A percentile compares a stretch with the other conserved stretches of the same genome.
These are phyloP conservation scores for Diplodus puntazzo DNA, from an alignment of 2,797 vertebrate genomes.

Conservation along the genomic window DNA sequence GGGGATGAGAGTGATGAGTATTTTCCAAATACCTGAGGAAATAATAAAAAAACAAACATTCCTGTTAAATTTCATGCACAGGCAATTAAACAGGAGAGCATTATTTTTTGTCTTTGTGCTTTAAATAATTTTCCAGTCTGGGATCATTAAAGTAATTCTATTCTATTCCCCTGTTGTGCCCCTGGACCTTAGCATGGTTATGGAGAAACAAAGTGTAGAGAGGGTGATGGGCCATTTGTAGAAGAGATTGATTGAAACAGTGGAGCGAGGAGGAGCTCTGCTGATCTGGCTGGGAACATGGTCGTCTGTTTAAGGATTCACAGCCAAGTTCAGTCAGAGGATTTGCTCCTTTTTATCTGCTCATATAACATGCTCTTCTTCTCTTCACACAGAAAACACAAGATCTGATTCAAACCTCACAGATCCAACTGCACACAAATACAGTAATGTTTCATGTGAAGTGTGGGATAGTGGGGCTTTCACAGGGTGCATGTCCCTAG, in stretches of 20 bases:
- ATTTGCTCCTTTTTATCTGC: slow-evolving; percentile 34
- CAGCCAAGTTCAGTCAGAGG: slow-evolving; percentile 18
- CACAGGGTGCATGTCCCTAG: slow-evolving; percentile 47
- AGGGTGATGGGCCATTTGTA: slow-evolving; percentile 37
- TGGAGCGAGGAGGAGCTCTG: background rate
- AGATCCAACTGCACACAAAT: slow-evolving; percentile 5
- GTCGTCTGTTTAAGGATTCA: slow-evolving; percentile 37
- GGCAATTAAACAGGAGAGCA: slow-evolving; percentile 38
- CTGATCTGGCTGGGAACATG: slow-evolving; percentile 26
- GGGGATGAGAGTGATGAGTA: slow-evolving; percentile 37
- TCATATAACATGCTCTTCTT: slow-evolving; percentile 23
- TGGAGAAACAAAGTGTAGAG: slow-evolving; percentile 24
- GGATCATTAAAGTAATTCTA: too few species aligned
- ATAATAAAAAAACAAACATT: background rate
- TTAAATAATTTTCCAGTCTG: too few species aligned
- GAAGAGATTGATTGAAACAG: slow-evolving; percentile 28
- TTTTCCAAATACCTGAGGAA: slow-evolving; percentile 44
- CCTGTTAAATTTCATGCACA: slow-evolving; percentile 33
- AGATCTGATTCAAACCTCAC: slow-evolving; percentile 10
- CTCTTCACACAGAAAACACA: slow-evolving; percentile 13
- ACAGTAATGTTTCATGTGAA: slow-evolving; percentile 11
- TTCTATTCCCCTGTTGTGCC: slow-evolving; percentile 27
- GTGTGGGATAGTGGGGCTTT: slow-evolving; percentile 31
- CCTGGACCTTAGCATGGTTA: slow-evolving; percentile 1
- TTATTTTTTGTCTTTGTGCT: slow-evolving; percentile 29